phyloP scores from a whole-genome alignment of 2,888 invertebrate genomes.

The Agapostemon virescens region DNA sequence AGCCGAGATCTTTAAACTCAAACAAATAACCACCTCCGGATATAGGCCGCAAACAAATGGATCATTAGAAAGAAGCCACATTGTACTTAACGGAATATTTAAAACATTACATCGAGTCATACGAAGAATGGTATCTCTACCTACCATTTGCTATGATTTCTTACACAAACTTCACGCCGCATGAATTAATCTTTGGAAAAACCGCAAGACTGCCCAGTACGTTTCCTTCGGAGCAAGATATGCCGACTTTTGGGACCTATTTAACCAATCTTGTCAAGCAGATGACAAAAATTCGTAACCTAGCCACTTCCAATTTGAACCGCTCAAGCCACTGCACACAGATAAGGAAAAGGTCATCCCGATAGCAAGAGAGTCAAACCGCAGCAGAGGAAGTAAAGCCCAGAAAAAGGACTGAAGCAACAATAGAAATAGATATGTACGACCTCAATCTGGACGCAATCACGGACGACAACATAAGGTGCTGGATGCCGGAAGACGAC shows the following conservation, averaged over 20 bases:
- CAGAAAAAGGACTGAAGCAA: no score
- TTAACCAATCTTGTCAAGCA: no score
- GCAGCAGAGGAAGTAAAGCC: no score
- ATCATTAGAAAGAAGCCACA: not conserved
- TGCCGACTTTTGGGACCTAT: no score
- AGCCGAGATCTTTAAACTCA: not conserved
- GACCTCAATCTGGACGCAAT: no score
- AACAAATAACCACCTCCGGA: not conserved
- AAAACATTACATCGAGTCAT: not conserved
- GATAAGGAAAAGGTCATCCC: no score
- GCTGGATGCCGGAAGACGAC: not conserved
- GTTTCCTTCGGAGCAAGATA: no score
- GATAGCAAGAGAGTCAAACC: no score
- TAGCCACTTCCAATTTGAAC: no score
- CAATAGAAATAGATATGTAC: no score
- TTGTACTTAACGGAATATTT: not conserved
- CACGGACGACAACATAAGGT: no score
- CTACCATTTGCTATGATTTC: not conserved
- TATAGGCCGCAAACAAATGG: not conserved
- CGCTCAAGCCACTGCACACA: rapidly evolving
- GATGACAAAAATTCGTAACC: no score
- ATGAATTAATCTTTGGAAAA: not conserved
- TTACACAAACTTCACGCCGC: not conserved
- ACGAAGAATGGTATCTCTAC: not conserved
- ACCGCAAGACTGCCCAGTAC: not conserved